phyloP scores from a whole-genome alignment of 53 echinoderm and acorn worm species.

The Mesocentrotus franciscanus region DNA sequence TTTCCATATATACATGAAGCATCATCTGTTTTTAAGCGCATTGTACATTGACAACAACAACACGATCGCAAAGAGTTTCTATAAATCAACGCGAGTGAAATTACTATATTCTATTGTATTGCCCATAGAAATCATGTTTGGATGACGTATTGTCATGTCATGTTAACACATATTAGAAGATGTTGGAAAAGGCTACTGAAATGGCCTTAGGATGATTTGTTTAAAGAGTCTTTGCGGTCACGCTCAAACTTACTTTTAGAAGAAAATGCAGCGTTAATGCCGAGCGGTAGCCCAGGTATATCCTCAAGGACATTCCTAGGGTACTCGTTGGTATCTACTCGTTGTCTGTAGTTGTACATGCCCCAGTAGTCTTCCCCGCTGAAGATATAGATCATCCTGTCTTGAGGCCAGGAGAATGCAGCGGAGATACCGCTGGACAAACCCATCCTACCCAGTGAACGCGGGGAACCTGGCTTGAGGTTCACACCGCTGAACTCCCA shows the following conservation, averaged over 20 bases:
- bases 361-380: conserved; percentile 88
- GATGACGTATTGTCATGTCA: too few species aligned
- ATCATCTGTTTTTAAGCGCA: too few species aligned
- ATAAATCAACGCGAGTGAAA: too few species aligned
- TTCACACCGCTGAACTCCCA: conserved; percentile 89
- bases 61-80: too few species aligned
- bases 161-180: too few species aligned
- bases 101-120: too few species aligned
- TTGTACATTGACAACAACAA: too few species aligned
- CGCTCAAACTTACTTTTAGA: conserved; percentile 16
- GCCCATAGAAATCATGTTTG: too few species aligned
- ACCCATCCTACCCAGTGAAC: conserved; percentile 79
- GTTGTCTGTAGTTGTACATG: conserved; percentile 77
- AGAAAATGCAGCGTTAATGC: conserved; percentile 46
- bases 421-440: conserved; percentile 84
- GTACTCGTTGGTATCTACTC: conserved; percentile 80
- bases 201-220: too few species aligned
- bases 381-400: conserved; percentile 92
- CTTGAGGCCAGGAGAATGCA: conserved; percentile 87
- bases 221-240: too few species aligned
- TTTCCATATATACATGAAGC: too few species aligned
- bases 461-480: conserved; percentile 78
- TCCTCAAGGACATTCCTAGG: conserved; percentile 75
- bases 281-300: conserved; percentile 49
- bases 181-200: too few species aligned